Percentiles rank a stretch among this genome's conserved stretches.
Evolutionary conservation across 2,113 vertebrate genomes (phyloP).

Genomic region (Pithys albifrons): DNA sequence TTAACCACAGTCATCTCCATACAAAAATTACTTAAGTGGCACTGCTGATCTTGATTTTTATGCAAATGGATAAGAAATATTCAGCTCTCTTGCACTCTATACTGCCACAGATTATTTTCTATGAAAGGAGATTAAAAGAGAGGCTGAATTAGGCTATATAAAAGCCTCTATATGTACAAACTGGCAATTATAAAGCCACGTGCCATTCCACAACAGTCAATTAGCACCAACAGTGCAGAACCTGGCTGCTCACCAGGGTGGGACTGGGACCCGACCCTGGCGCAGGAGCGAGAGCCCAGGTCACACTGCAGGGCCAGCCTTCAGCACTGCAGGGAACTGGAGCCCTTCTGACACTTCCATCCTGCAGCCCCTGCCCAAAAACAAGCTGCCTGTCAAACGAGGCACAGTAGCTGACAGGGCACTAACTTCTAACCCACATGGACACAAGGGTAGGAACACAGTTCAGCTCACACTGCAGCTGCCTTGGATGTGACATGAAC

Average conservation of each 20-base stretch:
- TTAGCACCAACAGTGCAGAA: not conserved
- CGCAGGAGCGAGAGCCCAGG: not conserved
- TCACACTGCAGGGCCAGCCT: not conserved
- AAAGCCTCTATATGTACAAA: not conserved
- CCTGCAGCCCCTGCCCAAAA: not conserved
- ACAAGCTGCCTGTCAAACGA: fast-evolving
- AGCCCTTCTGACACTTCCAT: not conserved
- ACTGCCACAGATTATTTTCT: not conserved
- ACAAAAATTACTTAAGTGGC: constrained; percentile 13
- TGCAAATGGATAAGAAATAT: not conserved
- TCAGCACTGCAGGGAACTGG: not conserved
- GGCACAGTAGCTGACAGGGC: not conserved
- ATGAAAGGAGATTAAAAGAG: constrained; percentile 9
- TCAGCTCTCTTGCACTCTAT: not conserved
- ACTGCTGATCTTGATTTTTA: not conserved
- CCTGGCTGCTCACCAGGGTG: not conserved
- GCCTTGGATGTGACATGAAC: fast-evolving
- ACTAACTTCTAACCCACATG: not conserved
- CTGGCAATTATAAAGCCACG: not conserved
- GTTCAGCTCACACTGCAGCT: not conserved
- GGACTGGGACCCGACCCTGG: fast-evolving
- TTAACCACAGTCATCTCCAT: not conserved
- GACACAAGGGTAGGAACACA: fast-evolving
- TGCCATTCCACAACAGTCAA: not conserved
- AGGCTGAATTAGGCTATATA: not conserved